Evolutionary conservation across 2,888 invertebrate genomes (phyloP).

Genomic region (Panorpa germanica): DNA sequence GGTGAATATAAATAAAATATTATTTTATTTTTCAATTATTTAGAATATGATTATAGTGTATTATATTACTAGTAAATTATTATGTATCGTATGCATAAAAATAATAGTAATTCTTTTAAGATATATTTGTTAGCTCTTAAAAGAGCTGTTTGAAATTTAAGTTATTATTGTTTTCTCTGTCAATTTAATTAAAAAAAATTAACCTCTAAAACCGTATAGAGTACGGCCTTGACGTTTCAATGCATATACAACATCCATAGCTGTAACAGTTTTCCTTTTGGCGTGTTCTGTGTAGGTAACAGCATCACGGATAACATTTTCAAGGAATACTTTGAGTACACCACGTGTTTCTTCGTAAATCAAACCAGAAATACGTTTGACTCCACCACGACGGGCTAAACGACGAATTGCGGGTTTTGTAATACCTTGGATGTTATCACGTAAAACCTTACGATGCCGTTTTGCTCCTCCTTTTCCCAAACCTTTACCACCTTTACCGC

Average conservation of each 20-base stretch:
- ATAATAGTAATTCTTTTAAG: no score
- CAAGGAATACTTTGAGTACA: slow-evolving; percentile 62
- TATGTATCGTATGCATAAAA: no score
- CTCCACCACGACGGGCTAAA: slow-evolving; percentile 50
- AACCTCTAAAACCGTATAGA: slow-evolving; percentile 62
- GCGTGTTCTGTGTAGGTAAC: slow-evolving; percentile 77
- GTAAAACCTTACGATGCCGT: slow-evolving; percentile 61
- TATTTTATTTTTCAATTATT: no score
- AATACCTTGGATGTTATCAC: slow-evolving; percentile 65
- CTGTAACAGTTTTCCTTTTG: slow-evolving; percentile 73
- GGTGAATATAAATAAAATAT: no score
- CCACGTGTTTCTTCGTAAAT: slow-evolving; percentile 68
- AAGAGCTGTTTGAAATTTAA: no score
- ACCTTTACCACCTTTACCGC: slow-evolving; percentile 63
- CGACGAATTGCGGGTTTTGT: slow-evolving; percentile 63
- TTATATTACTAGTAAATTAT: no score
- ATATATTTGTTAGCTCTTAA: no score
- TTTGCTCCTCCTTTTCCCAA: slow-evolving; percentile 66
- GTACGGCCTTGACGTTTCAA: slow-evolving; percentile 66
- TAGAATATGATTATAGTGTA: no score
- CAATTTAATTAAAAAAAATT: no score
- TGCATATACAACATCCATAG: slow-evolving; percentile 80
- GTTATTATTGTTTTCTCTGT: no score
- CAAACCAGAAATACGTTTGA: slow-evolving; percentile 51
- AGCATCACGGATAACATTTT: slow-evolving; percentile 69